Evolutionary conservation across 2,113 vertebrate species (phyloP).

Genomic region (Ailurus styani): DNA sequence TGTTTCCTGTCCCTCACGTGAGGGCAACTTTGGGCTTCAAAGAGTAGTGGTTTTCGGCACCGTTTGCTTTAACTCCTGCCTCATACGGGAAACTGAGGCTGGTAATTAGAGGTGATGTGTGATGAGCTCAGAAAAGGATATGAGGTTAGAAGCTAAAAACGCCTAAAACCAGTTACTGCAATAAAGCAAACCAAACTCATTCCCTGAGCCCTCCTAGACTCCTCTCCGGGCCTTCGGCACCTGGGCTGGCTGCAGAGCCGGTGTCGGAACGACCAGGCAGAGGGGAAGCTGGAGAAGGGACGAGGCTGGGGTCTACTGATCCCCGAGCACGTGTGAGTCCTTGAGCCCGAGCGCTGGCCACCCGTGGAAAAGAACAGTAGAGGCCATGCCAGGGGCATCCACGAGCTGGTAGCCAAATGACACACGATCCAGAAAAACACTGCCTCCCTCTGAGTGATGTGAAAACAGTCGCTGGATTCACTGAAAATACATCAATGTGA

Average conservation of each 20-base stretch:
- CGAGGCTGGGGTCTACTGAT: background rate
- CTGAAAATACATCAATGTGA: background rate
- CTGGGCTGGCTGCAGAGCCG: background rate
- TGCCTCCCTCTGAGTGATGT: background rate
- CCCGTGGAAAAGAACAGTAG: rapidly evolving
- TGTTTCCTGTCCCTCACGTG: constrained; percentile 60
- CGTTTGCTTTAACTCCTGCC: constrained; percentile 48
- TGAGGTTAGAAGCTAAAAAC: background rate
- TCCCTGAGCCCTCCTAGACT: background rate
- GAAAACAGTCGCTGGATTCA: background rate
- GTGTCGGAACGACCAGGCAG: background rate
- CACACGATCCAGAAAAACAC: background rate
- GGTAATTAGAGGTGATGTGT: constrained; percentile 23
- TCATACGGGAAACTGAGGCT: background rate
- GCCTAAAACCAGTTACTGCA: background rate
- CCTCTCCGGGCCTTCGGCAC: constrained; percentile 24
- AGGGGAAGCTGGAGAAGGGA: background rate
- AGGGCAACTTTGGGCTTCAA: constrained; percentile 70
- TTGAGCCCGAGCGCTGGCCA: background rate
- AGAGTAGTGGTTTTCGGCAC: constrained; percentile 36
- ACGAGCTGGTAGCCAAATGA: background rate
- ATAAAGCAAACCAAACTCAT: background rate
- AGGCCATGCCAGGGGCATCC: too few relatives aligned
- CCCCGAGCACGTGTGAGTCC: too few relatives aligned
- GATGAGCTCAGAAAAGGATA: constrained; percentile 6